phyloP scores from a whole-genome alignment of 2,888 invertebrate genomes.

The Ariolimax columbianus region DNA sequence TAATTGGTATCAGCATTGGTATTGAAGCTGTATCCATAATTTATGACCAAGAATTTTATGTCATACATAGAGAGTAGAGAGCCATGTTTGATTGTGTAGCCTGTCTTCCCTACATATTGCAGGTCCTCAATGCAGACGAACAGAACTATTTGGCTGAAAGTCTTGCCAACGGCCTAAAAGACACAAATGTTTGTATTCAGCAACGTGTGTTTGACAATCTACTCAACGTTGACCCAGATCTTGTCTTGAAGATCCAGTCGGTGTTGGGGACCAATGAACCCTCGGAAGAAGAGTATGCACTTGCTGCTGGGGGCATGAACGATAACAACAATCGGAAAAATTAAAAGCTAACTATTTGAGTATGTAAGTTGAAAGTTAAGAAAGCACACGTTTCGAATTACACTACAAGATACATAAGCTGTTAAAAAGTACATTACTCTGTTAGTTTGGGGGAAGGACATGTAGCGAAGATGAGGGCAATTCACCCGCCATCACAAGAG shows the following conservation, averaged over 20 bases:
- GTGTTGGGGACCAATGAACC: not conserved
- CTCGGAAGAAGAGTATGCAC: not conserved
- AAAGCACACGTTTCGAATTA: too few species aligned
- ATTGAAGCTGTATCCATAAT: too few species aligned
- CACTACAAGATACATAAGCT: too few species aligned
- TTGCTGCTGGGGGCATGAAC: not conserved
- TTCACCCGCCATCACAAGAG: too few species aligned
- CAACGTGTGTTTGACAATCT: conserved; percentile 89
- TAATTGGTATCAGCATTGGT: too few species aligned
- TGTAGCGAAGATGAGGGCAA: too few species aligned
- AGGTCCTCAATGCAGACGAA: conserved; percentile 85
- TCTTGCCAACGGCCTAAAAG: conserved; percentile 87
- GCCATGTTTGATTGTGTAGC: too few species aligned
- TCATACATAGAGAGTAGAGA: too few species aligned
- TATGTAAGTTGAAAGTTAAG: not conserved
- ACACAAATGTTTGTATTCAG: conserved; percentile 91
- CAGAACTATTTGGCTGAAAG: conserved; percentile 87
- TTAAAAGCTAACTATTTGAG: not conserved
- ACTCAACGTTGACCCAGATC: conserved; percentile 87
- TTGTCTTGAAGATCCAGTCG: conserved; percentile 82
- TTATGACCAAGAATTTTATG: too few species aligned
- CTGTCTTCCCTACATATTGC: not conserved
- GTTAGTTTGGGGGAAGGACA: too few species aligned
- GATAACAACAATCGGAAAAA: conserved; percentile 17
- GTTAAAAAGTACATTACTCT: too few species aligned